phyloP scores from a whole-genome alignment of 2,797 vertebrate species.

The Falco peregrinus region DNA sequence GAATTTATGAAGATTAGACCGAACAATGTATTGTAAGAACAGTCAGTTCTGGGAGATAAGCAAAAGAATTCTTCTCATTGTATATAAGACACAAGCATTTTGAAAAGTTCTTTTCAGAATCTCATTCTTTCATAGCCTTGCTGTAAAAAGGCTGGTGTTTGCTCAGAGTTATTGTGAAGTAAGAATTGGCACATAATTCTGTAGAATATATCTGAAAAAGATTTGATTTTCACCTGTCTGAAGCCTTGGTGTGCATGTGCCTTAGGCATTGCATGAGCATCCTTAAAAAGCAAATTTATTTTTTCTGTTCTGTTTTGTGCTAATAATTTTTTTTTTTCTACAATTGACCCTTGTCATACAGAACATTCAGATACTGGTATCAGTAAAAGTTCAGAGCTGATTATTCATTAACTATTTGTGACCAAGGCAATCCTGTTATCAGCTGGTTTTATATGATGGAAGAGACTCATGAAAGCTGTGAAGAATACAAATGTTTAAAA shows the following conservation, averaged over 20 bases:
- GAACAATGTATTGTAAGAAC: accelerated
- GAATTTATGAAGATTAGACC: neutral
- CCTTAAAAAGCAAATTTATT: neutral
- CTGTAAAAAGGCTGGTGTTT: neutral
- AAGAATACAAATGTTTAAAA: neutral
- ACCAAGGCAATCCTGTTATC: neutral
- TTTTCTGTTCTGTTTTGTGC: neutral
- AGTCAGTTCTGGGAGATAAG: neutral
- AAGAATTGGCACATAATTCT: neutral
- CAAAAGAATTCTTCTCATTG: neutral
- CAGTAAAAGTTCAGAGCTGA: neutral
- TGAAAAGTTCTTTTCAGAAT: neutral
- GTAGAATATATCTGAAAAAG: neutral
- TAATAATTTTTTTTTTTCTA: neutral
- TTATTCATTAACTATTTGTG: neutral
- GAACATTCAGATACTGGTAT: neutral
- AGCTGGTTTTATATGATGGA: neutral
- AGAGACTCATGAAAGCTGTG: neutral
- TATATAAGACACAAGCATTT: neutral
- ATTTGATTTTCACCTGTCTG: neutral
- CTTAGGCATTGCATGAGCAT: neutral
- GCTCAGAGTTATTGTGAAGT: neutral
- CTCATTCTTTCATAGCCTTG: neutral
- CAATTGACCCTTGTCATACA: neutral
- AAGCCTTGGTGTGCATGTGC: neutral